These are phyloP conservation scores for Otus sunia DNA, from an alignment of 2,113 vertebrate species.

Conservation along the genomic window DNA sequence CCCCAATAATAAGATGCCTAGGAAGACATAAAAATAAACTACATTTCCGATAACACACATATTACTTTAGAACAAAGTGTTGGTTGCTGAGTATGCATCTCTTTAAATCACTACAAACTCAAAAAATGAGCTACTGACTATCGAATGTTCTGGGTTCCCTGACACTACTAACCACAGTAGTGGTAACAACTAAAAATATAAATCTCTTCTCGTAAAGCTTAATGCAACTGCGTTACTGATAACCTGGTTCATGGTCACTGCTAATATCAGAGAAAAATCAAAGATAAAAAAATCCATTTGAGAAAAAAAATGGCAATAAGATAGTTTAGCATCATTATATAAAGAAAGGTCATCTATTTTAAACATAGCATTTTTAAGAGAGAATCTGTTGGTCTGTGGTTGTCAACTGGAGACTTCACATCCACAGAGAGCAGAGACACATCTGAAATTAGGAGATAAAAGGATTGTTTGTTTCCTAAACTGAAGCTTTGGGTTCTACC, in stretches of 20 bases:
- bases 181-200: constrained; percentile 40
- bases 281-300: constrained; percentile 17
- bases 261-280: constrained; percentile 61
- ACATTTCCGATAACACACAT: background rate
- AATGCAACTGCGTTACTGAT: constrained; percentile 55
- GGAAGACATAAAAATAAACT: constrained; percentile 3
- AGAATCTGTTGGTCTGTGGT: constrained; percentile 60
- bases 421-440: constrained; percentile 36
- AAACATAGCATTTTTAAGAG: constrained; percentile 48
- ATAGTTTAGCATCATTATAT: constrained; percentile 3
- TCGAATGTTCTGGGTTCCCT: background rate
- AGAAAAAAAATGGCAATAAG: background rate
- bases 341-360: constrained; percentile 70
- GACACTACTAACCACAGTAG: background rate
- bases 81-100: background rate
- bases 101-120: background rate
- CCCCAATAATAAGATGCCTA: background rate
- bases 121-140: background rate
- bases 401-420: constrained; percentile 66
- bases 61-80: background rate
- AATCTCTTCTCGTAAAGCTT: constrained; percentile 1
- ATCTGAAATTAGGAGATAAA: constrained; percentile 74
- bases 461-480: constrained; percentile 71
- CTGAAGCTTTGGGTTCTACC: constrained; percentile 47
- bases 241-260: constrained; percentile 64